phyloP scores from a whole-genome alignment of 2,888 invertebrate genomes.

The Dynastes maya region DNA sequence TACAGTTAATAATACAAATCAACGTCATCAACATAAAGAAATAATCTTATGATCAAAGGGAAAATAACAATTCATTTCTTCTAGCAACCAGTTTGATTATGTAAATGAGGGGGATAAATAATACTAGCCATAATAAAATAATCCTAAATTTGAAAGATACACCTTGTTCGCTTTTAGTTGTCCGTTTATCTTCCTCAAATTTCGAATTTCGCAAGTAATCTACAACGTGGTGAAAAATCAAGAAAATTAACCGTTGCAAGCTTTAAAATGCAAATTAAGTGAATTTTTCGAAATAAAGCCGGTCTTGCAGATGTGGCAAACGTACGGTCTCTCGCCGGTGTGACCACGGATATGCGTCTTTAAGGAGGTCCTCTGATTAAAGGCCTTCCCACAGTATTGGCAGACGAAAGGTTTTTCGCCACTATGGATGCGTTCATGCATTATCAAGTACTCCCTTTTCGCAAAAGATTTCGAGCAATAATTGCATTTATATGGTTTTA shows the following conservation, averaged over 20 bases:
- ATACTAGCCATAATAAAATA: background rate
- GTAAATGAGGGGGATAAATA: background rate
- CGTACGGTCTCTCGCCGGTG: slow-evolving; percentile 76
- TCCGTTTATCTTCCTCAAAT: too few relatives aligned
- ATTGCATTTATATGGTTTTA: slow-evolving; percentile 69
- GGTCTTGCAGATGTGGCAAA: slow-evolving; percentile 60
- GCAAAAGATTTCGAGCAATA: slow-evolving; percentile 72
- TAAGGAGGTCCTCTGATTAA: slow-evolving; percentile 63
- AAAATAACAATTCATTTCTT: background rate
- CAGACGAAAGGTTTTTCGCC: slow-evolving; percentile 78
- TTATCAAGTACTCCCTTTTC: slow-evolving; percentile 70
- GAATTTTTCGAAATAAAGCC: slow-evolving; percentile 55
- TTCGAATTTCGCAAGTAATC: background rate
- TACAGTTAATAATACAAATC: background rate
- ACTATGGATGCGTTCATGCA: slow-evolving; percentile 76
- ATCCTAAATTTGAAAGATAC: slow-evolving; percentile 1
- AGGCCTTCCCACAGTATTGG: slow-evolving; percentile 76
- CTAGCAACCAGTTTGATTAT: background rate
- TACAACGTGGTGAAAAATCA: background rate
- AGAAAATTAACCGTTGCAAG: slow-evolving; percentile 44
- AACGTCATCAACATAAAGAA: background rate
- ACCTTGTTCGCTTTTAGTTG: background rate
- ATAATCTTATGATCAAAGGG: background rate
- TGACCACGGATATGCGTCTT: slow-evolving; percentile 71
- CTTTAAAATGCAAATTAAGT: slow-evolving; percentile 49